These are phyloP conservation scores for Anastatus disparis DNA, from an alignment of 1,140 invertebrate species.

Conservation along the genomic window DNA sequence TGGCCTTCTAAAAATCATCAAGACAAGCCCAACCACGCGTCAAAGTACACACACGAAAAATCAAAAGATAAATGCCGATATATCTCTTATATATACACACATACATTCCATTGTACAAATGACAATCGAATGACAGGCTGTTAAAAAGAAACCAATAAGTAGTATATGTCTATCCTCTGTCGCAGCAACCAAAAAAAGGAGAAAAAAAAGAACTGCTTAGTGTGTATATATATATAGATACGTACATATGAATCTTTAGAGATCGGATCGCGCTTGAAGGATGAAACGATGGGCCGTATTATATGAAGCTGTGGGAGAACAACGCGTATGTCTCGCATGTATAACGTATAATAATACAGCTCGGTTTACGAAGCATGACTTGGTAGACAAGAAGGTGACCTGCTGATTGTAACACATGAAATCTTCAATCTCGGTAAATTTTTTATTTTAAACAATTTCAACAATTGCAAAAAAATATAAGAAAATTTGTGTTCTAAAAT, in stretches of 20 bases:
- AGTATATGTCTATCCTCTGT: too few relatives aligned
- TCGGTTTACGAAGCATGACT: constrained; percentile 12
- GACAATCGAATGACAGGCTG: constrained; percentile 20
- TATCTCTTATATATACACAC: neutral
- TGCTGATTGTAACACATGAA: too few relatives aligned
- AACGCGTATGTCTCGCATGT: constrained; percentile 56
- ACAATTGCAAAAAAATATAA: too few relatives aligned
- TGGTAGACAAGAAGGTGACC: too few relatives aligned
- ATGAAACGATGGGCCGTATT: constrained; percentile 6
- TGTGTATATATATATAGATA: neutral
- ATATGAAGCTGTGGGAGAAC: neutral
- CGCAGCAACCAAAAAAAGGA: neutral
- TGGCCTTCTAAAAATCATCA: neutral
- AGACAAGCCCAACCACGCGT: too few relatives aligned
- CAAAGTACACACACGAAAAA: too few relatives aligned
- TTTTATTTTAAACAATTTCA: too few relatives aligned
- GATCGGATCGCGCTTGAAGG: neutral
- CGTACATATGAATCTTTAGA: neutral
- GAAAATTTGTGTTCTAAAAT: too few relatives aligned
- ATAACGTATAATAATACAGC: constrained; percentile 43
- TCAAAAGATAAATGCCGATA: neutral
- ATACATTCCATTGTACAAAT: neutral
- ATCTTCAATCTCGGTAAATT: too few relatives aligned
- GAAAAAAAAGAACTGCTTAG: too few relatives aligned
- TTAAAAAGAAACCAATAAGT: neutral